Percentiles rank a stretch among this genome's conserved stretches.
phyloP scores from a whole-genome alignment of 2,888 invertebrate genomes.

The Beris morrisii region DNA sequence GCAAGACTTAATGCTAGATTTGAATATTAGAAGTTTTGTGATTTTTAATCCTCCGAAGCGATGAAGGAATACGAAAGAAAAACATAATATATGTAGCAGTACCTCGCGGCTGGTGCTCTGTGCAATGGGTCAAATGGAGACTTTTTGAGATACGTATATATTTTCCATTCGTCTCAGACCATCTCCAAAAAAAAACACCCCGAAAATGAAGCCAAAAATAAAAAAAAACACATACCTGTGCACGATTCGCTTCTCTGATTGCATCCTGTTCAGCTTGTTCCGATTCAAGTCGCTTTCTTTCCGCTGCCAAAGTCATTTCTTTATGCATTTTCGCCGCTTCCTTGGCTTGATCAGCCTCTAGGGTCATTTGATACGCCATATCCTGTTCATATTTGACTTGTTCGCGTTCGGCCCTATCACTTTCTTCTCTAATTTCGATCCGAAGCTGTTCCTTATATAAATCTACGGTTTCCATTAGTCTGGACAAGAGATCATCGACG shows the following conservation, averaged over 20 bases:
- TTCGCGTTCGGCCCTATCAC: constrained; percentile 86
- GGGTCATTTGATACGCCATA: constrained; percentile 86
- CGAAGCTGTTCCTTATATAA: constrained; percentile 76
- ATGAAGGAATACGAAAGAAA: too few relatives aligned
- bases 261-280: constrained; percentile 71
- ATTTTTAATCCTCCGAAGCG: too few relatives aligned
- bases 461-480: constrained; percentile 84
- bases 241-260: constrained; percentile 67
- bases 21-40: too few relatives aligned
- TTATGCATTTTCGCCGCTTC: constrained; percentile 81
- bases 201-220: neutral
- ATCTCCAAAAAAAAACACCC: too few relatives aligned
- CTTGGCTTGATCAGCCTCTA: constrained; percentile 77
- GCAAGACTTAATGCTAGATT: too few relatives aligned
- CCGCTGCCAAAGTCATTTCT: constrained; percentile 66
- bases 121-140: too few relatives aligned
- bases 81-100: too few relatives aligned
- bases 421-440: constrained; percentile 80
- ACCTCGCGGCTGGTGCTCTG: too few relatives aligned
- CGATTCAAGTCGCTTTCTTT: constrained; percentile 73
- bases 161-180: too few relatives aligned
- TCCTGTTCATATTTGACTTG: constrained; percentile 91
- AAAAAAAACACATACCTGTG: constrained; percentile 45
- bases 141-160: too few relatives aligned
- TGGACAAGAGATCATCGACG: constrained; percentile 84